Conservation (phyloP, 2,888 invertebrate genomes). For the Byasa hedistus region DNA sequence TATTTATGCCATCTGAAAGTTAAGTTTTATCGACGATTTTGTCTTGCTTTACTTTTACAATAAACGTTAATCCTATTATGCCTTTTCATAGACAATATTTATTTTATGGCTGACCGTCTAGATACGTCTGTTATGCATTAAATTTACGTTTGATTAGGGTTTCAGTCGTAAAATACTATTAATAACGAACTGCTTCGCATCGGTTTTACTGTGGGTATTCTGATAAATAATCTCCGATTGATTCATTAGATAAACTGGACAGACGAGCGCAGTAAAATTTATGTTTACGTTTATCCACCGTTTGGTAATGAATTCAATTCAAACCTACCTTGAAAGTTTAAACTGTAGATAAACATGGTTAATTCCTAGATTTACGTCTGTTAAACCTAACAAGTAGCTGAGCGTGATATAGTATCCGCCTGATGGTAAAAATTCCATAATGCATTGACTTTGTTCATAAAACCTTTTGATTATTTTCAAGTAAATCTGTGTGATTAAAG, state of each 20-base stretch:
- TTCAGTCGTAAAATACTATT: conserved; percentile 1
- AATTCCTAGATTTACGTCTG: background rate
- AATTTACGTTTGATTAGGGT: conserved; percentile 4
- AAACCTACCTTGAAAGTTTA: conserved; percentile 2
- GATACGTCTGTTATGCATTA: conserved; percentile 4
- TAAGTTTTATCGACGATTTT: too few species aligned
- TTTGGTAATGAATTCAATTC: conserved; percentile 5
- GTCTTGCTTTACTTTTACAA: too few species aligned
- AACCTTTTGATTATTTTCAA: too few species aligned
- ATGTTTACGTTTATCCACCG: conserved; percentile 1
- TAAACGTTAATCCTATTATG: too few species aligned
- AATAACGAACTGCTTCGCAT: background rate
- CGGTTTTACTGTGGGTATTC: conserved; percentile 14
- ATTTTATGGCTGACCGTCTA: conserved; percentile 1
- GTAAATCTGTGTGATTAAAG: too few species aligned
- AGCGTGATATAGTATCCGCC: background rate
- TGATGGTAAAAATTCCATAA: too few species aligned
- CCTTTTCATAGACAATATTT: background rate
- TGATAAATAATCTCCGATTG: conserved; percentile 14
- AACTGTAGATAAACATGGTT: background rate
- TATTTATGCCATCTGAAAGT: too few species aligned
- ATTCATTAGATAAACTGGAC: conserved; percentile 24
- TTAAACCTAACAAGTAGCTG: background rate
- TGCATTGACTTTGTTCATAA: too few species aligned
- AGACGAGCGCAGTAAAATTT: conserved; percentile 15